A percentile compares a stretch with the other conserved stretches of the same genome.
Evolutionary conservation across 2,888 invertebrate genomes (phyloP).

Genomic region (Cotesia congregata): DNA sequence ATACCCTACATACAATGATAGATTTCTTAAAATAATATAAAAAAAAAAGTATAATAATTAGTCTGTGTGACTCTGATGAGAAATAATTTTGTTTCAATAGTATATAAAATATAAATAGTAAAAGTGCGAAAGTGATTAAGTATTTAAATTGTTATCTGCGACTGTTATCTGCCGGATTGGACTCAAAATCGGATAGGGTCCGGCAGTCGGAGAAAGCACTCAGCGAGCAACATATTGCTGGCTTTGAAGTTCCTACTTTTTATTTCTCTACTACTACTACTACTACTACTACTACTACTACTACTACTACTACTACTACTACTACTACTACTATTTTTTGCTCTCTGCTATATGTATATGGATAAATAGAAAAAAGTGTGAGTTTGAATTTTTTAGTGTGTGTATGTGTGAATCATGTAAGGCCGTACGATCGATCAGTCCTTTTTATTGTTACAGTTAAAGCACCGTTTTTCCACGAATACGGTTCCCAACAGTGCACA

Average conservation of each 20-base stretch:
- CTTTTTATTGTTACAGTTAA: conserved; percentile 30
- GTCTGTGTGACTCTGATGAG: no score
- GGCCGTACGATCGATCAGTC: conserved; percentile 31
- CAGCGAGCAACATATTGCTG: conserved; percentile 36
- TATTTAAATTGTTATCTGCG: conserved; percentile 23
- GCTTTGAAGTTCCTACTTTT: conserved; percentile 7
- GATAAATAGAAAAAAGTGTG: no score
- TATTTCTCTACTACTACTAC: no score
- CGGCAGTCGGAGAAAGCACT: conserved; percentile 40
- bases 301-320: no score
- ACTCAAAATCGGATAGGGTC: conserved; percentile 36
- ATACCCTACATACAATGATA: no score
- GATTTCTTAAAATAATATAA: neutral
- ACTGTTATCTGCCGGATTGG: conserved; percentile 32
- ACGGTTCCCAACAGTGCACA: conserved; percentile 20
- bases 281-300: no score
- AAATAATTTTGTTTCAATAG: no score
- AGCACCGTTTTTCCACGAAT: conserved; percentile 29
- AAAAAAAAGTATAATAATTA: neutral
- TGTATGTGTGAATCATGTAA: conserved; percentile 3
- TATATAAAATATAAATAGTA: neutral
- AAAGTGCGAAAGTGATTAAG: conserved; percentile 22
- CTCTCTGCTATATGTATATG: neutral
- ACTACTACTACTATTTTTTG: no score
- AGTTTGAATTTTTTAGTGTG: neutral